These are phyloP conservation scores for Morone chrysops DNA, from an alignment of 2,113 vertebrate genomes.

Conservation along the genomic window DNA sequence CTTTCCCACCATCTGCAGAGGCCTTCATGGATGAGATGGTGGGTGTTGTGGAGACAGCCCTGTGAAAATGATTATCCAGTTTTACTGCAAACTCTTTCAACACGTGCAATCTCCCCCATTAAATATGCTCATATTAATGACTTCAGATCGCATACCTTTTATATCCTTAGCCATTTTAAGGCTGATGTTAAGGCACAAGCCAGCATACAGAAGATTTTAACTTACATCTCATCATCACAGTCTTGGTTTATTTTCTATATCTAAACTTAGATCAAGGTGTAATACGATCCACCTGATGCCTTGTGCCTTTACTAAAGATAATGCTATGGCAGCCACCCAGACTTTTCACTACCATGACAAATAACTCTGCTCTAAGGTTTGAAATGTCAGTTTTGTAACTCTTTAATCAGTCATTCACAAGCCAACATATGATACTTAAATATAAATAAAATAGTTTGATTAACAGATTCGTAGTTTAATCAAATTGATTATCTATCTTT, in stretches of 20 bases:
- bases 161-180: not conserved
- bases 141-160: not conserved
- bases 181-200: not conserved
- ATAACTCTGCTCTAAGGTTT: slow-evolving; percentile 38
- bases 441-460: slow-evolving; percentile 37
- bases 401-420: slow-evolving; percentile 47
- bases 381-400: slow-evolving; percentile 48
- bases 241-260: slow-evolving; percentile 32
- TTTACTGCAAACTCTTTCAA: slow-evolving; percentile 13
- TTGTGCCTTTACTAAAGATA: slow-evolving; percentile 30
- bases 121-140: slow-evolving; percentile 6
- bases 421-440: slow-evolving; percentile 33
- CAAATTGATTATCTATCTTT: slow-evolving; percentile 52
- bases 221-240: slow-evolving; percentile 33
- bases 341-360: slow-evolving; percentile 45
- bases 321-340: slow-evolving; percentile 42
- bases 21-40: slow-evolving; percentile 58
- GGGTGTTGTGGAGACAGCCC: slow-evolving; percentile 51
- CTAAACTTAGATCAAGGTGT: slow-evolving; percentile 42
- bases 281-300: slow-evolving; percentile 38
- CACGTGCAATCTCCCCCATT: not conserved
- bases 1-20: slow-evolving; percentile 81
- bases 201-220: slow-evolving; percentile 16
- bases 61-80: slow-evolving; percentile 33
- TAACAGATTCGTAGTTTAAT: slow-evolving; percentile 45